Conservation (phyloP, 2,797 vertebrate species). For the Micrastur ruficollis region DNA sequence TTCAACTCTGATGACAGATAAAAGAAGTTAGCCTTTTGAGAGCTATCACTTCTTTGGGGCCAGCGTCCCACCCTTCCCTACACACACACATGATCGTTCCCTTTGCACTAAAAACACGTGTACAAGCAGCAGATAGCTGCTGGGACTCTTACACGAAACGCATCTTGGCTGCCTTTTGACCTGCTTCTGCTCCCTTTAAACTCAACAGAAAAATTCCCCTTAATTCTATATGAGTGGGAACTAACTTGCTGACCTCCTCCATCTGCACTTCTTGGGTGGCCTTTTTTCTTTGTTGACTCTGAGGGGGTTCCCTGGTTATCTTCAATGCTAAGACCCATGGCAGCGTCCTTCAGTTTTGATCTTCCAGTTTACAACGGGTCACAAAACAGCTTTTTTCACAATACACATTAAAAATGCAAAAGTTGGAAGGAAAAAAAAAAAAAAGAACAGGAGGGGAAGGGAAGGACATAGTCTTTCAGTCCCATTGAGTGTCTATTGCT, state of each 20-base stretch:
- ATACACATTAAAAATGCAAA: neutral
- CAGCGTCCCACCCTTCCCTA: neutral
- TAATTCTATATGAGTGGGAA: conserved; percentile 9
- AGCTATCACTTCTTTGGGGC: neutral
- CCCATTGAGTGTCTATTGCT: neutral
- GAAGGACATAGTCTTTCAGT: neutral
- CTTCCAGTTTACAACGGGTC: neutral
- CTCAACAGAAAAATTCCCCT: conserved; percentile 56
- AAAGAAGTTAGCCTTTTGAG: neutral
- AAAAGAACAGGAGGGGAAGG: rapidly evolving
- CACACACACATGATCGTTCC: neutral
- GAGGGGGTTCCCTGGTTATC: neutral
- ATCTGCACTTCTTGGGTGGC: neutral
- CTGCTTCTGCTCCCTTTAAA: neutral
- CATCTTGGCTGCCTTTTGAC: conserved; percentile 6
- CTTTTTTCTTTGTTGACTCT: neutral
- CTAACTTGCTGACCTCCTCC: neutral
- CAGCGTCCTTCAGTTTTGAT: neutral
- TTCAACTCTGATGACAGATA: neutral
- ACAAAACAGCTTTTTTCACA: neutral
- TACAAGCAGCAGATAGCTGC: neutral
- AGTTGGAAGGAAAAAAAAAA: rapidly evolving
- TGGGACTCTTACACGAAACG: neutral
- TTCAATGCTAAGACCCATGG: neutral
- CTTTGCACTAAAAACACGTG: neutral